These are phyloP conservation scores for Drosophila takahashii DNA, from an alignment of 1,140 invertebrate genomes.

Conservation along the genomic window DNA sequence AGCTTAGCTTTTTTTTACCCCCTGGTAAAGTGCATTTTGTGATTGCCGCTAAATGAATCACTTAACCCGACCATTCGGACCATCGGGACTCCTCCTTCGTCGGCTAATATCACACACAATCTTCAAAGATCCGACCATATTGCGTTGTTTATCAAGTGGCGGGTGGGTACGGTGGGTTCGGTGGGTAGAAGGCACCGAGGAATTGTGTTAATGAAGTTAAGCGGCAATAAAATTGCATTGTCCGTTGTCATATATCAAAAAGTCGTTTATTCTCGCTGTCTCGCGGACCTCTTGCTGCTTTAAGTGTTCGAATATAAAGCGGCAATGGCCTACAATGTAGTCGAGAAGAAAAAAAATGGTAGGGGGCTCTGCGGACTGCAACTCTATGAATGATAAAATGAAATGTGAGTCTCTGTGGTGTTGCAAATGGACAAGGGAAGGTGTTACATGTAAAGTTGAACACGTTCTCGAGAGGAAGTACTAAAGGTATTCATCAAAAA, in stretches of 20 bases:
- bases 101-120: slow-evolving; percentile 74
- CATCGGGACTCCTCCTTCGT: slow-evolving; percentile 43
- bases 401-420: not conserved
- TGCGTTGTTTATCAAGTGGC: slow-evolving; percentile 39
- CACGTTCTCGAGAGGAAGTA: slow-evolving; percentile 8
- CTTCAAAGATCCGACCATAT: slow-evolving; percentile 76
- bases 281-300: slow-evolving; percentile 52
- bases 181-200: not conserved
- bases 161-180: not conserved
- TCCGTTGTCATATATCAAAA: slow-evolving; percentile 65
- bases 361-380: not conserved
- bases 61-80: slow-evolving; percentile 62
- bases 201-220: slow-evolving; percentile 77
- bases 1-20: slow-evolving; percentile 30
- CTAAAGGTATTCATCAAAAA: not conserved
- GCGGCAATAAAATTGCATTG: slow-evolving; percentile 81
- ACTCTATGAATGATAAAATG: not conserved
- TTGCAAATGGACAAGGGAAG: slow-evolving; percentile 10
- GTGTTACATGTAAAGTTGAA: slow-evolving; percentile 14
- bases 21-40: slow-evolving; percentile 74
- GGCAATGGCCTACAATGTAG: slow-evolving; percentile 38
- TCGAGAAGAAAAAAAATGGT: not conserved
- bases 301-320: slow-evolving; percentile 41
- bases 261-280: slow-evolving; percentile 51
- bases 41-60: slow-evolving; percentile 82